These are phyloP conservation scores for Ciconia nigra DNA, from an alignment of 2,797 vertebrate species.

Conservation along the genomic window DNA sequence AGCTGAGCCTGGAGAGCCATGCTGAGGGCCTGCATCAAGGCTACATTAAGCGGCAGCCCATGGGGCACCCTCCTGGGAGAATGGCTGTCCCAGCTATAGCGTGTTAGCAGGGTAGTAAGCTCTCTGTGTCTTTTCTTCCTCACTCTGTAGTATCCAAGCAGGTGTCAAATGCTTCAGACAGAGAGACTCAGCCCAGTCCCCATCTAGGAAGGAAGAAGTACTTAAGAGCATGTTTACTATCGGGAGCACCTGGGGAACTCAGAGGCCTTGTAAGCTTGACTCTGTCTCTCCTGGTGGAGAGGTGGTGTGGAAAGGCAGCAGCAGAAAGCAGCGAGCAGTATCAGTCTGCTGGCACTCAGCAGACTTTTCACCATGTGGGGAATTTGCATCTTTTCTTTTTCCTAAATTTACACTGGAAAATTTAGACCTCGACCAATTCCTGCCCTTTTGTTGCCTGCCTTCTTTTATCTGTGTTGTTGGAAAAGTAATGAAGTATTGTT, in stretches of 20 bases:
- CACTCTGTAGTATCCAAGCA: background rate
- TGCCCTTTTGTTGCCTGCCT: background rate
- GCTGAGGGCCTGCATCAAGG: background rate
- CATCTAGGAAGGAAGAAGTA: background rate
- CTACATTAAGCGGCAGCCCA: background rate
- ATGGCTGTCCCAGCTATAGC: background rate
- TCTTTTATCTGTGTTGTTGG: background rate
- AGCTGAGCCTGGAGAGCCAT: background rate
- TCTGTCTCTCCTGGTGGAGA: background rate
- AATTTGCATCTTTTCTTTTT: background rate
- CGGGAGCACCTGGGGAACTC: background rate
- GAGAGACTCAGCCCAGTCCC: background rate
- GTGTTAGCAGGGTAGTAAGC: background rate
- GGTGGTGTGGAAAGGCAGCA: background rate
- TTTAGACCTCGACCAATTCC: background rate
- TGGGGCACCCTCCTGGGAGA: background rate
- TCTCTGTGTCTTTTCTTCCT: background rate
- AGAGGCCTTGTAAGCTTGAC: background rate
- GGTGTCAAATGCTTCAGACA: background rate
- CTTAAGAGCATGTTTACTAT: background rate
- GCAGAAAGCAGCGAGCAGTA: background rate
- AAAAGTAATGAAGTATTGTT: background rate
- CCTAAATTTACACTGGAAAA: background rate
- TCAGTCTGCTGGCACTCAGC: rapidly evolving
- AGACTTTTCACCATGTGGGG: background rate